Percentiles rank a stretch among this genome's conserved stretches.
These are phyloP conservation scores for Nylanderia fulva DNA, from an alignment of 1,140 invertebrate genomes.

Conservation along the genomic window DNA sequence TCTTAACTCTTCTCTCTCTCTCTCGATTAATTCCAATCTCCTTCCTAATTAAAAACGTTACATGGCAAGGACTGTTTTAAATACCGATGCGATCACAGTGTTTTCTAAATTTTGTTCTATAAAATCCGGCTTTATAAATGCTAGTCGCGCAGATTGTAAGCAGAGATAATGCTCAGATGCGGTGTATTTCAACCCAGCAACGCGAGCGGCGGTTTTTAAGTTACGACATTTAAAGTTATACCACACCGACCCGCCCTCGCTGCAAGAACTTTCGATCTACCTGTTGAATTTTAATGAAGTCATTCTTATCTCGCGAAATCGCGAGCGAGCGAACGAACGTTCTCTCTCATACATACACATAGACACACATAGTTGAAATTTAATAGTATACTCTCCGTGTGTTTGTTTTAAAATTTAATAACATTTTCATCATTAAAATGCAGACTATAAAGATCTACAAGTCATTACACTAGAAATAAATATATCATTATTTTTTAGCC, in stretches of 20 bases:
- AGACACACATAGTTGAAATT: background rate
- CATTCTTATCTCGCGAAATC: constrained; percentile 56
- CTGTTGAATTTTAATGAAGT: constrained; percentile 69
- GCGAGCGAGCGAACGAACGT: background rate
- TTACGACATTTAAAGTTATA: constrained; percentile 60
- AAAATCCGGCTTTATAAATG: constrained; percentile 40
- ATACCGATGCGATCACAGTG: background rate
- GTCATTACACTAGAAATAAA: constrained; percentile 22
- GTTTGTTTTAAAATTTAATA: constrained; percentile 60
- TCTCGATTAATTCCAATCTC: background rate
- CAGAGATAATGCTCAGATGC: constrained; percentile 59
- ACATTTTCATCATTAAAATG: background rate
- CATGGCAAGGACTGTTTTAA: background rate
- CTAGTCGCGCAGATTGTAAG: constrained; percentile 59
- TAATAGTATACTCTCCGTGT: constrained; percentile 20
- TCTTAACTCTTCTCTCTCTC: background rate
- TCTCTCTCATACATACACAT: background rate
- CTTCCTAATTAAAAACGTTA: background rate
- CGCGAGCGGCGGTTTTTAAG: constrained; percentile 47
- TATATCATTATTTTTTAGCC: constrained; percentile 25
- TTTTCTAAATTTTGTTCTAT: constrained; percentile 12
- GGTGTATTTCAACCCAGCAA: constrained; percentile 23
- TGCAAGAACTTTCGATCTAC: constrained; percentile 62
- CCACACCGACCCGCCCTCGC: background rate
- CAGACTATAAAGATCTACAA: constrained; percentile 12